Evolutionary conservation across 2,888 invertebrate species (phyloP), one percentile per base, ranked within the genome.

Genomic region (Eristalis intricaria): DNA sequence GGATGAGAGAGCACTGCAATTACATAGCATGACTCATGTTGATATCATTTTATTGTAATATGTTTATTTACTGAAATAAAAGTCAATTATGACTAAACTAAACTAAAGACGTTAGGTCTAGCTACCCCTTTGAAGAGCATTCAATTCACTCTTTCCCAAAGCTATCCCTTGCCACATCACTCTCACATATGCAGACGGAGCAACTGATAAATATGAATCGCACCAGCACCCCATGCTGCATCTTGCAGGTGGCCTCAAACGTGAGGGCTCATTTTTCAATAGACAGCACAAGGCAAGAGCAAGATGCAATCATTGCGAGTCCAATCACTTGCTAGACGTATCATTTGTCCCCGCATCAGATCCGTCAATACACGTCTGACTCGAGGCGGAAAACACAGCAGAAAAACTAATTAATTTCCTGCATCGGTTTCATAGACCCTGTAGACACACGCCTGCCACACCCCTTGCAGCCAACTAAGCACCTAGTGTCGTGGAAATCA

Each of bases 371-470:
- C 5, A 38, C 43, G 15, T 65, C 13, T 10, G 13, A 43, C 15
- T 56, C 5, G 19, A 26, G 26, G 38, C n/a, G n/a, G 61, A 50
- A 58, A 15, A 32, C 23, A 32, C 23, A 22, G 56, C 4, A 43
- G 26, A 23, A 75, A 77, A 81, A 74, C 65, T 83, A 86, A 86
- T 83, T 86, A 86, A 78, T 83, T 86, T 83, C 78, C 83, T 83
- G 71, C 70, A 74, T 78, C 73, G 60, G 69, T 73, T 78, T 78
- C 43, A 32, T 50, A 13, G 66, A 60, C 15, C 10, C n/a, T 63
- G 22, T 32, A 60, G 29, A 64, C 65, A 40, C 65, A 40, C 35
- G 23, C 63, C 50, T 32, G 43, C 13, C 40, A 26, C 19, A 32
- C 26, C 32, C 38, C 38, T 2, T 40, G 58, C 76, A 26, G 35